phyloP scores from a whole-genome alignment of 2,113 vertebrate genomes.

The Onychostoma macrolepis region DNA sequence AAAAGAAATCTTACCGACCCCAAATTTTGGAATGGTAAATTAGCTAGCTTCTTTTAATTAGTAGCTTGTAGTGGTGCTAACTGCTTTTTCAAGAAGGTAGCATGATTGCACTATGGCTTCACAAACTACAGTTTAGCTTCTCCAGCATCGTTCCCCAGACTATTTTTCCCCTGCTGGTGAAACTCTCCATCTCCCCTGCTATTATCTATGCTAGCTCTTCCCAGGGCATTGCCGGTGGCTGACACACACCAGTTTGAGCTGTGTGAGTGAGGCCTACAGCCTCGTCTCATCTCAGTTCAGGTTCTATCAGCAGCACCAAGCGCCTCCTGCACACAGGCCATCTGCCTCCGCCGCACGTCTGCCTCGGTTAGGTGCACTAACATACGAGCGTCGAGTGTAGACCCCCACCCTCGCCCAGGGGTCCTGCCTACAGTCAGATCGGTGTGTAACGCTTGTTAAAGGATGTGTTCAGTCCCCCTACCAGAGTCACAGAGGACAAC shows the following conservation, averaged over 20 bases:
- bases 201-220: constrained; percentile 28
- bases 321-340: constrained; percentile 14
- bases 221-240: constrained; percentile 37
- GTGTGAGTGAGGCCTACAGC: neutral
- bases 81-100: neutral
- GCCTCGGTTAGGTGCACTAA: neutral
- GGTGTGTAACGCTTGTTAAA: constrained; percentile 10
- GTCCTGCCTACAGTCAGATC: constrained; percentile 9
- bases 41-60: neutral
- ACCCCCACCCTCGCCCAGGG: neutral
- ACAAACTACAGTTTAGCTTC: neutral
- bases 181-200: neutral
- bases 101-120: neutral
- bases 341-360: constrained; percentile 20
- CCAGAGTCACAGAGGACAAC: constrained; percentile 4
- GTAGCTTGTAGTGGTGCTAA: neutral
- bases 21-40: neutral
- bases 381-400: neutral
- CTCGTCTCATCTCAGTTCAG: constrained; percentile 23
- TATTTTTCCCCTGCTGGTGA: neutral
- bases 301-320: neutral
- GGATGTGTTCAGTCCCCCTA: constrained; percentile 15
- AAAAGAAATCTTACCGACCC: no score
- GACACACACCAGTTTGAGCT: neutral
- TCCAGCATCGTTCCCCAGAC: no score